These are phyloP conservation scores for Eolophus roseicapilla DNA, from an alignment of 2,113 vertebrate species.

Conservation along the genomic window DNA sequence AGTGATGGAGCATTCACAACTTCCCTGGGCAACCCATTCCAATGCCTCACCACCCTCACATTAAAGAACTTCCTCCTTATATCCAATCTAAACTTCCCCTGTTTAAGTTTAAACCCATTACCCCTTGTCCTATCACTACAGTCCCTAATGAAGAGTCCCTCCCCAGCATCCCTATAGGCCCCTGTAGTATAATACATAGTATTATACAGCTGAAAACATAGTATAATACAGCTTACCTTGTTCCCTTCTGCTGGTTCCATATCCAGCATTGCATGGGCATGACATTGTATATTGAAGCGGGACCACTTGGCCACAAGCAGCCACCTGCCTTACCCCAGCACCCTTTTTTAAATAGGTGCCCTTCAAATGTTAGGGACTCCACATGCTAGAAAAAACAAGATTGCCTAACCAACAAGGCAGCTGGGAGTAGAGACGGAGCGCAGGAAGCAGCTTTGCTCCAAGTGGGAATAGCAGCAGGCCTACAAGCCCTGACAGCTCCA, in stretches of 20 bases:
- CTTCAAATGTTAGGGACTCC: not conserved
- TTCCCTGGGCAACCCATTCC: too few species aligned
- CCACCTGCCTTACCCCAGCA: not conserved
- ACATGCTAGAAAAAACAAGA: not conserved
- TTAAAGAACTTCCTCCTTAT: too few species aligned
- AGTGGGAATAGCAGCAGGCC: not conserved
- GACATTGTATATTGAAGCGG: not conserved
- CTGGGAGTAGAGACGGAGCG: not conserved
- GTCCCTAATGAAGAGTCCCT: too few species aligned
- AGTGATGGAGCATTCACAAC: too few species aligned
- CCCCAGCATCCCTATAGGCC: too few species aligned
- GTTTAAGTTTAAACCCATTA: too few species aligned
- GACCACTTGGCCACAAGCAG: not conserved
- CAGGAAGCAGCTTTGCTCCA: not conserved
- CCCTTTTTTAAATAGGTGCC: not conserved
- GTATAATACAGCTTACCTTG: not conserved
- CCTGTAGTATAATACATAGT: too few species aligned
- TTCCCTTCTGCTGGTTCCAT: not conserved
- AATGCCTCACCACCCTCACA: too few species aligned
- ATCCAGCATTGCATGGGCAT: rapidly evolving
- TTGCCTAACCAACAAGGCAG: not conserved
- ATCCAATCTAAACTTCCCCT: too few species aligned
- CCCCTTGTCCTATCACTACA: too few species aligned
- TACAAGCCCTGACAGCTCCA: not conserved
- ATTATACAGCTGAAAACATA: too few species aligned